Evolutionary conservation across 2,797 vertebrate genomes (phyloP).

Genomic region (Gorsachius magnificus): DNA sequence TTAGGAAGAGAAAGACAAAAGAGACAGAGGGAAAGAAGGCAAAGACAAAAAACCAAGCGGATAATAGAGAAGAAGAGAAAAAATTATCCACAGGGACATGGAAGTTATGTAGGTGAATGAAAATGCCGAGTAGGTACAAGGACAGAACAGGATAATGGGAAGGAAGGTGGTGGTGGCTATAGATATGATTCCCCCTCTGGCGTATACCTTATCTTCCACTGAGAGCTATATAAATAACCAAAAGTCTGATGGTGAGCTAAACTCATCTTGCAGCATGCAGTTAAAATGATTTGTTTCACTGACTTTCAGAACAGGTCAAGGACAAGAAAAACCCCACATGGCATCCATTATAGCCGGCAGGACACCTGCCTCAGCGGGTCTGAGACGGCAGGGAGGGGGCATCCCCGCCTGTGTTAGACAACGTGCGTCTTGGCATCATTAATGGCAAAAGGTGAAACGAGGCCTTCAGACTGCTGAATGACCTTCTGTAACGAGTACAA

Average conservation of each 20-base stretch:
- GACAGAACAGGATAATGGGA: neutral
- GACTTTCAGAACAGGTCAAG: neutral
- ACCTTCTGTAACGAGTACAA: neutral
- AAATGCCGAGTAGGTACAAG: neutral
- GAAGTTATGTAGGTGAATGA: neutral
- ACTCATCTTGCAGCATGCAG: fast-evolving
- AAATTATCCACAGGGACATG: neutral
- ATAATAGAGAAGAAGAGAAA: neutral
- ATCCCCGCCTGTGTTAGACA: neutral
- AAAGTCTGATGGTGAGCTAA: neutral
- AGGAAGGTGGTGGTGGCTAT: neutral
- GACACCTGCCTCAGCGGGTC: neutral
- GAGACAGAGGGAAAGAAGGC: neutral
- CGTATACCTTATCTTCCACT: neutral
- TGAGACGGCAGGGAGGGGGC: neutral
- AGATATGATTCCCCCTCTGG: neutral
- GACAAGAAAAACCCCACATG: neutral
- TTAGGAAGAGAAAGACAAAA: neutral
- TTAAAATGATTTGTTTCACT: neutral
- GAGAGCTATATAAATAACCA: neutral
- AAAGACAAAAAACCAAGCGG: neutral
- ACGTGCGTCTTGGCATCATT: neutral
- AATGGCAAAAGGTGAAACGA: neutral
- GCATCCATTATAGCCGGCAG: neutral
- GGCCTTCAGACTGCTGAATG: neutral